Percentiles rank a stretch among this genome's conserved stretches.
Evolutionary conservation across 1,140 invertebrate genomes (phyloP).

Genomic region (Bilobella aurantiaca): DNA sequence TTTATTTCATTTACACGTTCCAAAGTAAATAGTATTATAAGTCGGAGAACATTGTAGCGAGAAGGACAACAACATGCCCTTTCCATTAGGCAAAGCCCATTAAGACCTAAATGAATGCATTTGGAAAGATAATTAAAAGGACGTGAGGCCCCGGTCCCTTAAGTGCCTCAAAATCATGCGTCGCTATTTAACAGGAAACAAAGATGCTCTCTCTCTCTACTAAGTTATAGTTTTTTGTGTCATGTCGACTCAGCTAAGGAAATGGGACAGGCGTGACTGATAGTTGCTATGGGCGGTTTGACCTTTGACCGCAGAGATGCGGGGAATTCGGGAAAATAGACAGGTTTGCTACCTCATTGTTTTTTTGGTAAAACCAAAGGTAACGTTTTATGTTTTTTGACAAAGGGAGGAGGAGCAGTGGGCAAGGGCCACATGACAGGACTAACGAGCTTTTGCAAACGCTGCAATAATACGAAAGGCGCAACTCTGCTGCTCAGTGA

Average conservation of each 20-base stretch:
- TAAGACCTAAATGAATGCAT: neutral
- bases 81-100: neutral
- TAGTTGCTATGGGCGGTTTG: no score
- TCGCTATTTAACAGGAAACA: no score
- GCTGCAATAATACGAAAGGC: neutral
- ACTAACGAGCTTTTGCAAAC: neutral
- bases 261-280: no score
- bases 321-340: no score
- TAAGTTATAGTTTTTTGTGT: no score
- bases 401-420: neutral
- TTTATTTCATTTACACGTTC: conserved; percentile 14
- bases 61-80: neutral
- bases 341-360: no score
- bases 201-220: no score
- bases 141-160: neutral
- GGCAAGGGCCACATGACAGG: neutral
- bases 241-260: no score
- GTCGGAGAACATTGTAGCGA: neutral
- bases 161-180: no score
- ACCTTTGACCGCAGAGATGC: no score
- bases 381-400: no score
- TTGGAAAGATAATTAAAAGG: neutral
- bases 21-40: conserved; percentile 1
- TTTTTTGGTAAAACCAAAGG: no score
- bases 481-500: neutral